A percentile compares a stretch with the other conserved stretches of the same genome.
phyloP scores from a whole-genome alignment of 2,797 vertebrate genomes.

The Botia kubotai region DNA sequence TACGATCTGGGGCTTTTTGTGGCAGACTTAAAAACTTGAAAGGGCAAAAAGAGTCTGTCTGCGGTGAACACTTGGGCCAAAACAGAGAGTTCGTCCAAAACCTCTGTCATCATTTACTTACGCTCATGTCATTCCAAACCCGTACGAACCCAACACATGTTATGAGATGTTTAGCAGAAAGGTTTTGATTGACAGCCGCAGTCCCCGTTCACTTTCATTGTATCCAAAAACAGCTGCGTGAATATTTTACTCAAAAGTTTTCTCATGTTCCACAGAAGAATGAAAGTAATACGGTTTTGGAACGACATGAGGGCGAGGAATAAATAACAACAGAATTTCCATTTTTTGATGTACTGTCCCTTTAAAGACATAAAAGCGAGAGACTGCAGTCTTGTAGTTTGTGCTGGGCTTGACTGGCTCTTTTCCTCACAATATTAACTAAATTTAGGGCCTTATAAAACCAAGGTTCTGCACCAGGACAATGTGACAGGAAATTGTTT shows the following conservation, averaged over 20 bases:
- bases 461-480: not conserved
- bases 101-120: too few relatives aligned
- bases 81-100: too few relatives aligned
- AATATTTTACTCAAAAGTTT: not conserved
- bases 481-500: not conserved
- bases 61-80: too few relatives aligned
- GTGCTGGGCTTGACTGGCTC: too few relatives aligned
- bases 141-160: not conserved
- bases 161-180: not conserved
- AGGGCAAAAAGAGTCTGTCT: too few relatives aligned
- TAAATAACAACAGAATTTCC: not conserved
- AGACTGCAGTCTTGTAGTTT: not conserved
- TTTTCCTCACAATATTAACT: not conserved
- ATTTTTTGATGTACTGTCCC: not conserved
- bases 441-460: not conserved
- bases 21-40: too few relatives aligned
- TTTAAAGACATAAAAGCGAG: not conserved
- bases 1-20: too few relatives aligned
- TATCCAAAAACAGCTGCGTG: not conserved
- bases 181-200: not conserved
- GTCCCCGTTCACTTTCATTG: not conserved
- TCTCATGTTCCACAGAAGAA: not conserved
- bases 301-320: not conserved
- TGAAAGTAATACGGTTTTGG: not conserved
- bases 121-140: not conserved